Conservation (phyloP, 1,140 invertebrate genomes). For the Medauroidea extradentata region DNA sequence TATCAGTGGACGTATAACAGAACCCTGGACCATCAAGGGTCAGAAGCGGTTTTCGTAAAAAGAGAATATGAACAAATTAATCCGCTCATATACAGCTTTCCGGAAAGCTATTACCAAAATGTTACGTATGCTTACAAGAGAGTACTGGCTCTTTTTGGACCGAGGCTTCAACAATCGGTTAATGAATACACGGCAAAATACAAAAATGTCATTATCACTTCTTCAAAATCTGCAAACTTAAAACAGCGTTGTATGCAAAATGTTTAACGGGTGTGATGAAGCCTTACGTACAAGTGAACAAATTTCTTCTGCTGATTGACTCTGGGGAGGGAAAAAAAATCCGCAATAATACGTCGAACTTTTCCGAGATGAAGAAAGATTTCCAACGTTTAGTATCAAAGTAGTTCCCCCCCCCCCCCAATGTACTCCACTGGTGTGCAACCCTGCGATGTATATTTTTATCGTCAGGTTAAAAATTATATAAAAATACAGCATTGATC, state of each 20-base stretch:
- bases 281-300: too few species aligned
- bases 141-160: constrained; percentile 16
- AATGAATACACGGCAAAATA: constrained; percentile 10
- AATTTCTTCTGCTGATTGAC: too few species aligned
- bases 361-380: too few species aligned
- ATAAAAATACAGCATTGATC: too few species aligned
- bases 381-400: too few species aligned
- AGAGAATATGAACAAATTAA: neutral
- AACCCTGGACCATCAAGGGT: neutral
- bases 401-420: too few species aligned
- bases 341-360: too few species aligned
- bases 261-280: neutral
- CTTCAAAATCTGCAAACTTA: neutral
- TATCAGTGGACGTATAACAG: constrained; percentile 9
- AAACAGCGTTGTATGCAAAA: neutral
- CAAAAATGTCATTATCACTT: constrained; percentile 13
- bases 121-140: constrained; percentile 17
- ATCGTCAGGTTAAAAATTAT: too few species aligned
- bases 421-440: too few species aligned
- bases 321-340: too few species aligned
- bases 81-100: too few species aligned
- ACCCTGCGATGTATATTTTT: too few species aligned
- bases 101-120: constrained; percentile 13
- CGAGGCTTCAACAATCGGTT: constrained; percentile 13
- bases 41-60: neutral